Evolutionary conservation across 1,140 invertebrate species (phyloP), one percentile per base, ranked within the genome.

Genomic region (Cheumatopsyche charites): DNA sequence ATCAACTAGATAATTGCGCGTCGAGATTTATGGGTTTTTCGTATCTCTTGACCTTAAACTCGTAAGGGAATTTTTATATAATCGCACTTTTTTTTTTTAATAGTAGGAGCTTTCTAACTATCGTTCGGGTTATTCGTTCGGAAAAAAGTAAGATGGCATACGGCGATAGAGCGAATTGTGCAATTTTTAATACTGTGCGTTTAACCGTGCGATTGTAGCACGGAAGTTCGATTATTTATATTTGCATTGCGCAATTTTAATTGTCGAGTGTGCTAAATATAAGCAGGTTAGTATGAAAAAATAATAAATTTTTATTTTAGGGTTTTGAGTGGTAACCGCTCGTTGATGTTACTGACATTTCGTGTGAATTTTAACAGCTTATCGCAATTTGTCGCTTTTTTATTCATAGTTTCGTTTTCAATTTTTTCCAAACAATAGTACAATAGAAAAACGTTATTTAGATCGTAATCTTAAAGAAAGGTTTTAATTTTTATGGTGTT

Each of bases 141-240:
- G 29, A 36, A 36, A 4, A n/a, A 36, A 36, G 3, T 36, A 3
- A 36, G 29, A 36, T 36, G 29, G 29, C 3, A 36, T 36, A 36
- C 29, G n/a, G 29, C 29, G 29, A 36, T 36, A 36, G 9, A 36
- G 29, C 9, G 29, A 36, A 36, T 36, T 36, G 29, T 9, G 29
- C 9, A 36, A 36, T 36, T 36, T 36, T 36, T 36, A 36, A 36
- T 36, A 36, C 29, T 9, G 29, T 9, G 29, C 9, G 9, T 36
- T 36, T 36, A 36, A 36, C 15, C 43, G 15, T 47, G 15, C 3
- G 11, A 58, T 58, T 58, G 55, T 26, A 58, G 55, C 55, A 26
- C 55, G 55, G 55, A 58, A 58, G 55, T 58, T 58, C 21, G 7
- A 58, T 9, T 58, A 6, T 25, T 58, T 52, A 52, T 52, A 52